These are phyloP conservation scores for Drosophila malerkotliana DNA, from an alignment of 1,140 invertebrate species.

Conservation along the genomic window DNA sequence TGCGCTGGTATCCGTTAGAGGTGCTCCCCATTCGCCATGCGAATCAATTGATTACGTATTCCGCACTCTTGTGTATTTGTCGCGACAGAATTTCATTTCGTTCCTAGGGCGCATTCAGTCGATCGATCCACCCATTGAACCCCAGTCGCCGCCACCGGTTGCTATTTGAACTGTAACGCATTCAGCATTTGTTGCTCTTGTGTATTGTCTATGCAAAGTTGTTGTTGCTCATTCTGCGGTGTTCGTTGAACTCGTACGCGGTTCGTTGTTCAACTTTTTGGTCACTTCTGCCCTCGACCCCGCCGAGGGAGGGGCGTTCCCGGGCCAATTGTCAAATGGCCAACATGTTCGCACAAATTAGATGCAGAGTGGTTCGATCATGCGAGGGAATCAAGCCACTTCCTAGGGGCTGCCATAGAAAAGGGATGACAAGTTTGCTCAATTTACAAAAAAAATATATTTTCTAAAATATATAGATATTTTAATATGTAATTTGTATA, in stretches of 20 bases:
- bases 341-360: conserved; percentile 28
- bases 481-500: conserved; percentile 12
- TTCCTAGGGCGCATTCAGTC: conserved; percentile 66
- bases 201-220: conserved; percentile 71
- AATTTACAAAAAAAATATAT: too few relatives aligned
- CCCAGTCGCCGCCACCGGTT: conserved; percentile 9
- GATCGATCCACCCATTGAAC: conserved; percentile 59
- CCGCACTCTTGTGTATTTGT: conserved; percentile 70
- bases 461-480: too few relatives aligned
- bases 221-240: conserved; percentile 40
- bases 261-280: conserved; percentile 60
- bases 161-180: conserved; percentile 76
- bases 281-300: conserved; percentile 52
- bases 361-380: neutral
- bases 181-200: conserved; percentile 43
- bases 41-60: conserved; percentile 79
- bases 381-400: too few relatives aligned
- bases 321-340: conserved; percentile 19
- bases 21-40: conserved; percentile 21
- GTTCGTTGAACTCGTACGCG: conserved; percentile 43
- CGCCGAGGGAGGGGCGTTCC: neutral
- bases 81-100: conserved; percentile 80
- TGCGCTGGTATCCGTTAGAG: conserved; percentile 23
- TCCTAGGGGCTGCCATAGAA: too few relatives aligned
- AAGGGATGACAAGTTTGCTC: too few relatives aligned